Conservation (phyloP, 2,888 invertebrate genomes). For the Perizoma flavofasciatum region DNA sequence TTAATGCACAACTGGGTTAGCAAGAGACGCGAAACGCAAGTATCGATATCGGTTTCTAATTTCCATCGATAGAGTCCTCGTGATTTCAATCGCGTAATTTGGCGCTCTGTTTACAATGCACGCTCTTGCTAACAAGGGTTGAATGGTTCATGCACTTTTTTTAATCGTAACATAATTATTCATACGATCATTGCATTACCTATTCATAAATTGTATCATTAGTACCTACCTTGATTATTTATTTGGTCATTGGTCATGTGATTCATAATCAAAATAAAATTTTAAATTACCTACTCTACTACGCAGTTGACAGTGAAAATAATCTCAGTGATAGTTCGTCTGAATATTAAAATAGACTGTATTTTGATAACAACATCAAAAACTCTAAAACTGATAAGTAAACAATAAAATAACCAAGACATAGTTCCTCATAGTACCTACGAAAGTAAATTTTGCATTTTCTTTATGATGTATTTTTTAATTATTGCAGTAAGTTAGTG, state of each 20-base stretch:
- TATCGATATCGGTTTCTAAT: conserved; percentile 19
- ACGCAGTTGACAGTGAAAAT: conserved; percentile 49
- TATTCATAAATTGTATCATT: conserved; percentile 46
- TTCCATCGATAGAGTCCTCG: conserved; percentile 17
- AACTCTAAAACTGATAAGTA: conserved; percentile 61
- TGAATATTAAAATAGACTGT: conserved; percentile 68
- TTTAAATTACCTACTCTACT: conserved; percentile 12
- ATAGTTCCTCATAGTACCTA: conserved; percentile 84
- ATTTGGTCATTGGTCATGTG: conserved; percentile 54
- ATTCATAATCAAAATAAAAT: conserved; percentile 30
- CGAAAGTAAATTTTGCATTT: conserved; percentile 82
- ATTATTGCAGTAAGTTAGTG: conserved; percentile 77
- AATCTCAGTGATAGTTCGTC: conserved; percentile 69
- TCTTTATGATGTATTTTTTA: conserved; percentile 72
- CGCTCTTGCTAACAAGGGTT: conserved; percentile 37
- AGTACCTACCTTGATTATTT: conserved; percentile 49
- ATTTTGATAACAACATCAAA: conserved; percentile 79
- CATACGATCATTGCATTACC: conserved; percentile 53
- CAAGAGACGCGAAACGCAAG: conserved; percentile 44
- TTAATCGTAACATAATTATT: conserved; percentile 36
- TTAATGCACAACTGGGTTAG: conserved; percentile 32
- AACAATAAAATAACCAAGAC: conserved; percentile 73
- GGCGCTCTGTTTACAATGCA: conserved; percentile 25
- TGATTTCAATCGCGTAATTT: conserved; percentile 1
- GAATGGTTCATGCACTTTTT: conserved; percentile 35